Conservation (phyloP, 1,140 invertebrate genomes). For the Orchesella cincta region DNA sequence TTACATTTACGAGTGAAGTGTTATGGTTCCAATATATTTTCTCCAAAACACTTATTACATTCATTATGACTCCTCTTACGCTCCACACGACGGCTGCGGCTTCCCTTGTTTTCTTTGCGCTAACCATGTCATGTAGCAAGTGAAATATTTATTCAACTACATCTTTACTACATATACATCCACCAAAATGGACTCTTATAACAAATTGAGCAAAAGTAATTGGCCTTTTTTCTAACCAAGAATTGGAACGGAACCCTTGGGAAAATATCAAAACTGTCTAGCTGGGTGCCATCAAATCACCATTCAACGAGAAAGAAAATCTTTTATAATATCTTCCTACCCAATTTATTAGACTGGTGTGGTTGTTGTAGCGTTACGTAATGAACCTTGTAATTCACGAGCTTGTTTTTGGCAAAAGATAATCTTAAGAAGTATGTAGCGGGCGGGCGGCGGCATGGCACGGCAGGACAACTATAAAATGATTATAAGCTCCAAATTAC, state of each 20-base stretch:
- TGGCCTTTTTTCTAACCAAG: neutral
- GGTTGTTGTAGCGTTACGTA: neutral
- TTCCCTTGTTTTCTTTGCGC: too few species aligned
- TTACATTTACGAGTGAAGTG: too few species aligned
- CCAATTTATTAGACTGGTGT: neutral
- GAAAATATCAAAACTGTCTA: slow-evolving; percentile 12
- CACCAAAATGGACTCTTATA: too few species aligned
- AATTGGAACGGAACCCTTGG: neutral
- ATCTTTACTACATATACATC: too few species aligned
- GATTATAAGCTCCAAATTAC: slow-evolving; percentile 27
- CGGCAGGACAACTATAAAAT: slow-evolving; percentile 7
- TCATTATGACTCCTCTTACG: too few species aligned
- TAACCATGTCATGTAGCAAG: too few species aligned
- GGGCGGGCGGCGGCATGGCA: neutral
- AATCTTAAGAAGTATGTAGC: neutral
- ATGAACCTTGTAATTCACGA: slow-evolving; percentile 17
- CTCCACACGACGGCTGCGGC: too few species aligned
- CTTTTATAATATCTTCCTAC: neutral
- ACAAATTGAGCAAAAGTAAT: neutral
- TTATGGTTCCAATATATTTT: too few species aligned
- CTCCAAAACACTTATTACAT: too few species aligned
- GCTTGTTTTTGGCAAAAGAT: neutral
- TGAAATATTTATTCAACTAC: too few species aligned
- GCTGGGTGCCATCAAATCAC: neutral
- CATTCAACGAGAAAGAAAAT: neutral